A percentile compares a stretch with the other conserved stretches of the same genome.
Conservation (phyloP, 2,888 invertebrate species). For the Clostera curtula region DNA sequence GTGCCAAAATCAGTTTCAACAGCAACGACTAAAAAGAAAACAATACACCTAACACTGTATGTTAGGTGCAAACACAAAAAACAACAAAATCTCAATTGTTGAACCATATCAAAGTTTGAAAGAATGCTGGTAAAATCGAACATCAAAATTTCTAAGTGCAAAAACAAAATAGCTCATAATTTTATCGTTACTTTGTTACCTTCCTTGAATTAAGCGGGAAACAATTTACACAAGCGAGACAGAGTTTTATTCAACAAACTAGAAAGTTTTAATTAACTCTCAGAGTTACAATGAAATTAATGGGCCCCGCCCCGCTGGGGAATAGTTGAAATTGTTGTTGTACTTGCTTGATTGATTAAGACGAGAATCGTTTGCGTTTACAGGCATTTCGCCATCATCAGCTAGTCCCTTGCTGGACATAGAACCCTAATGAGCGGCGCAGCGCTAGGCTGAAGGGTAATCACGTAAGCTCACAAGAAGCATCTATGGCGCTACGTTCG, state of each 20-base stretch:
- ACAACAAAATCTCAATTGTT: too few species aligned
- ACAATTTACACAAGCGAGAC: slow-evolving; percentile 15
- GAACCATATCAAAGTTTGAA: too few species aligned
- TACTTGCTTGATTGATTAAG: slow-evolving; percentile 16
- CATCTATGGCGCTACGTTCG: too few species aligned
- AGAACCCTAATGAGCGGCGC: too few species aligned
- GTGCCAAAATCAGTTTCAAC: too few species aligned
- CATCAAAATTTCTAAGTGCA: too few species aligned
- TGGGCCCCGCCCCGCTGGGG: slow-evolving; percentile 12
- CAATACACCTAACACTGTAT: too few species aligned
- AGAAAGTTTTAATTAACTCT: slow-evolving; percentile 32
- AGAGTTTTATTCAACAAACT: slow-evolving; percentile 22
- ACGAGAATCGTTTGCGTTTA: slow-evolving; percentile 10
- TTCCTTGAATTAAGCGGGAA: slow-evolving; percentile 9
- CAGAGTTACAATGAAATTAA: slow-evolving; percentile 25
- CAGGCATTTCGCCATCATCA: slow-evolving; percentile 1
- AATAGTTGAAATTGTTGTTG: slow-evolving; percentile 17
- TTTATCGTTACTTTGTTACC: neutral
- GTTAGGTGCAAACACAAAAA: too few species aligned
- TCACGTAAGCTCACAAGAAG: too few species aligned
- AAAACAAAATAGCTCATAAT: neutral
- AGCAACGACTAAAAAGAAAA: too few species aligned
- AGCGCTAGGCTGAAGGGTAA: too few species aligned
- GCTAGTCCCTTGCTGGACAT: neutral
- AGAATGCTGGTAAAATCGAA: too few species aligned